These are phyloP conservation scores for Paramacrobiotus metropolitanus DNA, from an alignment of 1,140 invertebrate genomes.

Conservation along the genomic window DNA sequence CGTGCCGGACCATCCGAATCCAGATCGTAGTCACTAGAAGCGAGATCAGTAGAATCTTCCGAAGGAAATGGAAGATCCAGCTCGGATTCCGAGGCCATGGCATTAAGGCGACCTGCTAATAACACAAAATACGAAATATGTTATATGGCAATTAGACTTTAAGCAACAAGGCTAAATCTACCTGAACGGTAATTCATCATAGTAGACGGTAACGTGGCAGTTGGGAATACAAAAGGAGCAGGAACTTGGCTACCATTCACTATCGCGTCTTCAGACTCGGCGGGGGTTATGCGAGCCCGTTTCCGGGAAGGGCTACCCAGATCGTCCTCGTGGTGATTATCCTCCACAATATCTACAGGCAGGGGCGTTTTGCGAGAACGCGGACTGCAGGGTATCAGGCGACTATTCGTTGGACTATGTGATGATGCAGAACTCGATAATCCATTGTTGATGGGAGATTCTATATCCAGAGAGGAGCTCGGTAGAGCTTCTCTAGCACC, in stretches of 20 bases:
- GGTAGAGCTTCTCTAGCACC: too few species aligned
- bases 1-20: background rate
- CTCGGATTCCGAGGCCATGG: background rate
- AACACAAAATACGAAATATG: conserved; percentile 2
- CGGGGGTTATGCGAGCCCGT: background rate
- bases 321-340: background rate
- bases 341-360: too few species aligned
- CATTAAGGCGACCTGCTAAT: background rate
- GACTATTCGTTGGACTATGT: background rate
- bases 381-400: background rate
- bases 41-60: background rate
- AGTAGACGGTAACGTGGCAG: background rate
- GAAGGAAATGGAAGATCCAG: background rate
- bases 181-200: background rate
- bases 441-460: too few species aligned
- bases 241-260: background rate
- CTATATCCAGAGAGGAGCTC: too few species aligned
- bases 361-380: background rate
- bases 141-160: too few species aligned
- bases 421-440: background rate
- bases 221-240: background rate
- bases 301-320: background rate
- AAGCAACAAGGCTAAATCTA: too few species aligned
- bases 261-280: background rate
- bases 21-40: background rate